Evolutionary conservation across 2,797 vertebrate genomes (phyloP).

Genomic region (Orestias chungarensis): DNA sequence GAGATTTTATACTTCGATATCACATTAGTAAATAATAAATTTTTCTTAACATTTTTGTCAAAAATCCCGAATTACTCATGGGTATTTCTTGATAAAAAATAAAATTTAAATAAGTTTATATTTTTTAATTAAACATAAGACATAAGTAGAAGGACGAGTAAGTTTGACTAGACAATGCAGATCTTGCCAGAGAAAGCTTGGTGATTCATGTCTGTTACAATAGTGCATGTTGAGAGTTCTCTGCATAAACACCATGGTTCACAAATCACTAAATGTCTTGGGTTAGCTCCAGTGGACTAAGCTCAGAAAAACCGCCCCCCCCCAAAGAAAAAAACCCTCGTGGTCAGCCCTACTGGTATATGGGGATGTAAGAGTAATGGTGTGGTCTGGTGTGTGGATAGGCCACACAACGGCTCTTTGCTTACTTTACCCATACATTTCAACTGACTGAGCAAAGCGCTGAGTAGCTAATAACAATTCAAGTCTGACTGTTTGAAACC

Average conservation of each 20-base stretch:
- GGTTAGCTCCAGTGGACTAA: slow-evolving; percentile 44
- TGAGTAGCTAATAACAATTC: slow-evolving; percentile 68
- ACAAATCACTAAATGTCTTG: slow-evolving; percentile 61
- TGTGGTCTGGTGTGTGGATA: slow-evolving; percentile 74
- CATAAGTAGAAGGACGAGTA: slow-evolving; percentile 7
- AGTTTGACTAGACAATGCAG: slow-evolving; percentile 19
- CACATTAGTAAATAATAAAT: not conserved
- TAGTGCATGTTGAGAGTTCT: slow-evolving; percentile 38
- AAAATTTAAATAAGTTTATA: not conserved
- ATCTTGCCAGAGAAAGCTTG: slow-evolving; percentile 23
- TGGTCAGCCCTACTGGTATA: slow-evolving; percentile 65
- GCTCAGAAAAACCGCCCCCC: too few relatives aligned
- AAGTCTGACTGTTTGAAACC: slow-evolving; percentile 66
- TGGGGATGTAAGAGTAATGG: slow-evolving; percentile 75
- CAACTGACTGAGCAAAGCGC: slow-evolving; percentile 75
- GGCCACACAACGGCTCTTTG: slow-evolving; percentile 80
- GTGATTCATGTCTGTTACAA: slow-evolving; percentile 53
- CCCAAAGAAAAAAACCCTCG: slow-evolving; percentile 52
- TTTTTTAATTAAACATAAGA: not conserved
- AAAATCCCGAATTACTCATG: not conserved
- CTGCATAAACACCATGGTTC: slow-evolving; percentile 52
- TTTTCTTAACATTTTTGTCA: not conserved
- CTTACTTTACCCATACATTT: slow-evolving; percentile 75
- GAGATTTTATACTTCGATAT: not conserved
- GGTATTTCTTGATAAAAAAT: not conserved